These are phyloP conservation scores for Allolobophora icterica DNA, from an alignment of 2,888 invertebrate genomes.

Conservation along the genomic window DNA sequence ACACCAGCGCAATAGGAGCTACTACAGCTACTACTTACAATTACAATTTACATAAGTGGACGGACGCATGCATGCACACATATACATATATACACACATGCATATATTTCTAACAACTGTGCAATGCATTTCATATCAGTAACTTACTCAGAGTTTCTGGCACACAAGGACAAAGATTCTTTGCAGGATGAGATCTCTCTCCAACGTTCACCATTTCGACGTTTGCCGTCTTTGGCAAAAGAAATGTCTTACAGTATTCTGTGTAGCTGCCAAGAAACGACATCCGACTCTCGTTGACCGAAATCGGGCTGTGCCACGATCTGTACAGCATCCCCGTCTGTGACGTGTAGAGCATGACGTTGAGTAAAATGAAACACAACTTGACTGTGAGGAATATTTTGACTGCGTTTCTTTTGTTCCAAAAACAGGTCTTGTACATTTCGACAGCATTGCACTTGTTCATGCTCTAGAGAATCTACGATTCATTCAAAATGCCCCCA, in stretches of 20 bases:
- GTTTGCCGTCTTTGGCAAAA: neutral
- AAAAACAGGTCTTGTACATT: neutral
- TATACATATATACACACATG: too few species aligned
- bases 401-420: neutral
- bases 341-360: neutral
- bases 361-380: neutral
- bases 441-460: constrained; percentile 1
- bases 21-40: too few species aligned
- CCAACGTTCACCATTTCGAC: neutral
- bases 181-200: neutral
- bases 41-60: too few species aligned
- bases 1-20: too few species aligned
- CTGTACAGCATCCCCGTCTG: neutral
- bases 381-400: neutral
- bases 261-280: neutral
- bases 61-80: too few species aligned
- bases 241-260: neutral
- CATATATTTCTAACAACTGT: too few species aligned
- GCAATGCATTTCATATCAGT: neutral
- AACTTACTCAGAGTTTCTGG: neutral
- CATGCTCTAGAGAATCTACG: neutral
- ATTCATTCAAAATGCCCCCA: neutral
- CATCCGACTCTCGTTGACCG: neutral
- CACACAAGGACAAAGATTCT: neutral
- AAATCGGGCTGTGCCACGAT: neutral